phyloP scores from a whole-genome alignment of 1,140 invertebrate genomes.

The Melitaea cinxia region DNA sequence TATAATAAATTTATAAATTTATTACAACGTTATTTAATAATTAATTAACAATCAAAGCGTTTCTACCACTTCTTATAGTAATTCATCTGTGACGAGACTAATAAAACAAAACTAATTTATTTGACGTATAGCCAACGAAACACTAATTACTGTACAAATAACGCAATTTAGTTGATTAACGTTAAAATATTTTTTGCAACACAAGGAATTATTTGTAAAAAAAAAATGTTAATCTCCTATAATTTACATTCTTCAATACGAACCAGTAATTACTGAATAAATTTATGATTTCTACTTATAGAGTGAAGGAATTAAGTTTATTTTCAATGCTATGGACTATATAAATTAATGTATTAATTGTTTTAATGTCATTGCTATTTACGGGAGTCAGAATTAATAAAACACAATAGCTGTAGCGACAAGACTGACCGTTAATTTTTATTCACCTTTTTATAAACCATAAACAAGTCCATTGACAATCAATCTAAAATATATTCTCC shows the following conservation, averaged over 20 bases:
- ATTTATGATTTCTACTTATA: constrained; percentile 1
- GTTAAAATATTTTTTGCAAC: background rate
- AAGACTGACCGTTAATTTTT: too few species aligned
- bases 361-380: too few species aligned
- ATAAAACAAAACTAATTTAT: background rate
- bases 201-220: background rate
- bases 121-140: constrained; percentile 1
- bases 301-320: background rate
- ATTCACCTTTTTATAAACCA: too few species aligned
- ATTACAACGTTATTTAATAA: too few species aligned
- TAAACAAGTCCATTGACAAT: too few species aligned
- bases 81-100: background rate
- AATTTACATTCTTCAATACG: constrained; percentile 3
- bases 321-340: background rate
- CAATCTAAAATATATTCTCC: too few species aligned
- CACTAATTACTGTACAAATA: constrained; percentile 11
- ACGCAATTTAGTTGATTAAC: constrained; percentile 9
- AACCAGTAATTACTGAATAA: background rate
- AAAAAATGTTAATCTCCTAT: background rate
- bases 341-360: too few species aligned
- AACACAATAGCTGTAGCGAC: too few species aligned
- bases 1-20: too few species aligned
- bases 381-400: too few species aligned
- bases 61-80: background rate
- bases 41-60: too few species aligned